Evolutionary conservation across 2,888 invertebrate genomes (phyloP), one percentile per base, ranked within the genome.

Genomic region (Brachypalpus laphriformis): DNA sequence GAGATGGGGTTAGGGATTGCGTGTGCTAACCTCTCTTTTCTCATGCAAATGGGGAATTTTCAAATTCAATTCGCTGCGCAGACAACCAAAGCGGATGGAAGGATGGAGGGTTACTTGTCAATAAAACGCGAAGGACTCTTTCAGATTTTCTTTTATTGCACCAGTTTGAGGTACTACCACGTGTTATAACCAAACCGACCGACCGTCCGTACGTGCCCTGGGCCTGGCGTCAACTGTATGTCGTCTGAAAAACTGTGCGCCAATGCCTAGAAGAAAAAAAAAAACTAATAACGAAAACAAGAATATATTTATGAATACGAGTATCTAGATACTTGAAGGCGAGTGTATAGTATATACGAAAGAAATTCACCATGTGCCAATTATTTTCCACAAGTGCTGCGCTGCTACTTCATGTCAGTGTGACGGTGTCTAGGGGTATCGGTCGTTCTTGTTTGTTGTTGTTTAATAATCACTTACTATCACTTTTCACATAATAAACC

Each of bases 291-390:
- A 71, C 18, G 37, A 72, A 51, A 25, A 70, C 20, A 49, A 61
- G 61, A 51, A 37, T 49, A 75, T 40, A 14, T 25, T 65, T 70
- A n/a, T 42, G 14, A 70, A 54, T 77, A 54, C 18, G 25, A 25
- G 72, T 66, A 66, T 65, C 51, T 76, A 76, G 76, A 76, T 70
- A 71, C 76, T 82, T 71, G 57, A 76, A 76, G 54, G 63, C 42
- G 40, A 56, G 77, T 57, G 28, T 28, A 28, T 25, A 31, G 47
- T 70, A 63, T 31, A 63, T 31, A 22, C 31, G n/a, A 78, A 83
- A 74, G 80, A 74, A 70, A 83, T 80, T 74, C 74, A 83, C 83
- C 83, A 80, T 83, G 78, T 80, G 83, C 83, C 83, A 83, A 83
- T 83, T 83, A 75, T 80, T 83, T 77, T 59, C 59, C 68, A 59